These are phyloP conservation scores for Daktulosphaira vitifoliae DNA, from an alignment of 1,140 invertebrate genomes.

Conservation along the genomic window DNA sequence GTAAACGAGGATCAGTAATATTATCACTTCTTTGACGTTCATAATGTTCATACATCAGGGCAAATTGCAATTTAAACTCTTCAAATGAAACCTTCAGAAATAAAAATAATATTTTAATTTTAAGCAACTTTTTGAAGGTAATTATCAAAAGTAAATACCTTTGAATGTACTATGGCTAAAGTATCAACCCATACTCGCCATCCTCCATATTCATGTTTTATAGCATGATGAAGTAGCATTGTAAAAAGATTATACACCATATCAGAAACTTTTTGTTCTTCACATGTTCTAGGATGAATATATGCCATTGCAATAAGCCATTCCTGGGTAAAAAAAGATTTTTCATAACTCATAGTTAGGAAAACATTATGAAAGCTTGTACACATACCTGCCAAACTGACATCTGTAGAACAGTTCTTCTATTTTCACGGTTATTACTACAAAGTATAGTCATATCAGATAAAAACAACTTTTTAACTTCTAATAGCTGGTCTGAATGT, in stretches of 20 bases:
- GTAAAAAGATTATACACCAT: conserved; percentile 96
- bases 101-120: neutral
- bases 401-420: conserved; percentile 96
- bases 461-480: conserved; percentile 93
- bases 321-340: conserved; percentile 53
- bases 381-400: conserved; percentile 92
- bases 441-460: conserved; percentile 95
- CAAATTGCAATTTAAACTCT: conserved; percentile 91
- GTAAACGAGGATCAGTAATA: conserved; percentile 83
- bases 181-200: conserved; percentile 99
- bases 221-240: conserved; percentile 96
- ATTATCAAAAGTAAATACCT: conserved; percentile 54
- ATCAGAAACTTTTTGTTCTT: conserved; percentile 93
- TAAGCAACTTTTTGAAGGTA: neutral
- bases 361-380: neutral
- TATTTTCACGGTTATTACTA: conserved; percentile 94
- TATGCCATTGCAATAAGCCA: conserved; percentile 99
- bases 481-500: conserved; percentile 77
- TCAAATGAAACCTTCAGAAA: conserved; percentile 76
- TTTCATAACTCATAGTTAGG: no score
- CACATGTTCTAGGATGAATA: conserved; percentile 89
- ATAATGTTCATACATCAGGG: conserved; percentile 96
- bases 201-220: conserved; percentile 99
- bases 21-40: conserved; percentile 86
- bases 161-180: conserved; percentile 97